These are phyloP conservation scores for Drosophila borborema DNA, from an alignment of 2,888 invertebrate species.

Conservation along the genomic window DNA sequence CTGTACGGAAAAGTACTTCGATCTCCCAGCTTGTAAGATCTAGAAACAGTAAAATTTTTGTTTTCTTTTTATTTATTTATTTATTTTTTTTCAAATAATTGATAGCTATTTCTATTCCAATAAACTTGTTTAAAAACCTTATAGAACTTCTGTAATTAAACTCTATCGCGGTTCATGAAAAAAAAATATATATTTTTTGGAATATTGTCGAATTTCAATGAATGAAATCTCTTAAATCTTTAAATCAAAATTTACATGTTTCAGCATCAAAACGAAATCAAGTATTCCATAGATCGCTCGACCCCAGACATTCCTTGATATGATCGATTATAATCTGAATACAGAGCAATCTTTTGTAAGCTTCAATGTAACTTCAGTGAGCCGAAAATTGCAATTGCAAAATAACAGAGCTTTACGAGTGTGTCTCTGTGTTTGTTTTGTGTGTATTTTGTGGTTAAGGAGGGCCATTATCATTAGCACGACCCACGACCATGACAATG, in stretches of 20 bases:
- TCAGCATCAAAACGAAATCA: background rate
- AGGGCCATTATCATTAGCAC: constrained; percentile 56
- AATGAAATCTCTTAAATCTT: background rate
- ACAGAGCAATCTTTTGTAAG: constrained; percentile 12
- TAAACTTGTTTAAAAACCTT: too few species aligned
- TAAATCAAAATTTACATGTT: background rate
- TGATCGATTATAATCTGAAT: background rate
- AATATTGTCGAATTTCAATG: background rate
- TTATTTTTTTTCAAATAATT: too few species aligned
- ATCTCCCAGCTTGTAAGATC: too few species aligned
- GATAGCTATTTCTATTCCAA: too few species aligned
- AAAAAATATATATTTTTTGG: too few species aligned
- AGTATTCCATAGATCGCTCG: background rate
- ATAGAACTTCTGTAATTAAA: too few species aligned
- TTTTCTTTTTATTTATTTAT: too few species aligned
- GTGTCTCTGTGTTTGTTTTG: constrained; percentile 1
- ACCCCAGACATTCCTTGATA: background rate
- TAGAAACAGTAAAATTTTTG: too few species aligned
- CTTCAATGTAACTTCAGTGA: constrained; percentile 22
- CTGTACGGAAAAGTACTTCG: too few species aligned
- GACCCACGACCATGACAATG: constrained; percentile 76
- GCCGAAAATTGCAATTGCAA: constrained; percentile 60
- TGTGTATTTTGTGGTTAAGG: constrained; percentile 41
- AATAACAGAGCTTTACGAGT: constrained; percentile 2
- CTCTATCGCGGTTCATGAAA: too few species aligned